A percentile compares a stretch with the other conserved stretches of the same genome.
These are phyloP conservation scores for Onthophagus taurus DNA, from an alignment of 1,140 invertebrate species.

Conservation along the genomic window DNA sequence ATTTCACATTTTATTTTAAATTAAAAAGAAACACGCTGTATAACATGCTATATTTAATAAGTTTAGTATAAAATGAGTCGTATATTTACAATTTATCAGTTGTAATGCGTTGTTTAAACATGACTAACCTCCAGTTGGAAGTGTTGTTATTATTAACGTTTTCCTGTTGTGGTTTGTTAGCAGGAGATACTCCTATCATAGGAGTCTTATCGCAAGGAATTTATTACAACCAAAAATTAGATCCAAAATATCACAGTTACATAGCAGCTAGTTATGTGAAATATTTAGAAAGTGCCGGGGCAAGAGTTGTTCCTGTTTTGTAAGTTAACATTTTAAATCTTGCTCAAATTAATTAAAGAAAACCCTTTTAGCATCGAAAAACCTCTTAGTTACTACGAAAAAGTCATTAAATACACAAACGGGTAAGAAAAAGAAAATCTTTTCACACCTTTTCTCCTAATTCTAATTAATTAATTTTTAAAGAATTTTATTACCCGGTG, in stretches of 20 bases:
- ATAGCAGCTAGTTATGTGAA: constrained; percentile 83
- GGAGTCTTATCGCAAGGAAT: constrained; percentile 62
- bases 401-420: constrained; percentile 55
- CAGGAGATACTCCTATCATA: constrained; percentile 43
- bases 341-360: too few relatives aligned
- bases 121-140: too few relatives aligned
- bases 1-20: too few relatives aligned
- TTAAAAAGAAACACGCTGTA: too few relatives aligned
- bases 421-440: constrained; percentile 44
- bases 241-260: constrained; percentile 50
- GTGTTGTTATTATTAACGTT: too few relatives aligned
- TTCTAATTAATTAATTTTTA: constrained; percentile 7
- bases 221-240: constrained; percentile 40
- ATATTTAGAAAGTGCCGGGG: constrained; percentile 71
- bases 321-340: too few relatives aligned
- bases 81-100: too few relatives aligned
- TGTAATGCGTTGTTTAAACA: too few relatives aligned
- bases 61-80: too few relatives aligned
- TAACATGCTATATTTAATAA: too few relatives aligned
- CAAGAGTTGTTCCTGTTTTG: constrained; percentile 74
- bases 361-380: constrained; percentile 53
- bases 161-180: too few relatives aligned
- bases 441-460: constrained; percentile 13
- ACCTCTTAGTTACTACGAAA: constrained; percentile 50
- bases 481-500: constrained; percentile 70